phyloP scores from a whole-genome alignment of 2,113 vertebrate genomes.

The Montifringilla adamsi region DNA sequence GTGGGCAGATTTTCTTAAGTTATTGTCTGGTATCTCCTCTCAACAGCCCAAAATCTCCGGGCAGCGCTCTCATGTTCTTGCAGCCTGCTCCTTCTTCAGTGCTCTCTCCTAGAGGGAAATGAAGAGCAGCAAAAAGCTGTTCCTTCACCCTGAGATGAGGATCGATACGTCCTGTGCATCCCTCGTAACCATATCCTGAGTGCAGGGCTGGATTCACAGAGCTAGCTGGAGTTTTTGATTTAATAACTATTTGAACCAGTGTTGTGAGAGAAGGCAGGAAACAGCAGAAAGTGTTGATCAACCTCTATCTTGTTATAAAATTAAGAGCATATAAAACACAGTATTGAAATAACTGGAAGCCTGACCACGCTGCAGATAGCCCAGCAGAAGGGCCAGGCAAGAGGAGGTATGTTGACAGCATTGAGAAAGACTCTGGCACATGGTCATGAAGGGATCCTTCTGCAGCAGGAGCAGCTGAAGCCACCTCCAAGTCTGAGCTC shows the following conservation, averaged over 20 bases:
- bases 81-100: not conserved
- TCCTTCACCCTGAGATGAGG: not conserved
- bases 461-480: not conserved
- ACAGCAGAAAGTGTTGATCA: not conserved
- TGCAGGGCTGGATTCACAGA: not conserved
- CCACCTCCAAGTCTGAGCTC: not conserved
- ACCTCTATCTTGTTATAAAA: not conserved
- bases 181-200: not conserved
- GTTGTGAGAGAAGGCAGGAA: not conserved
- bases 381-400: not conserved
- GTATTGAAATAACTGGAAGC: not conserved
- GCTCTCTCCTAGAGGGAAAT: not conserved
- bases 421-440: not conserved
- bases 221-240: not conserved
- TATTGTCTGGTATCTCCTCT: not conserved
- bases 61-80: rapidly evolving
- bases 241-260: not conserved
- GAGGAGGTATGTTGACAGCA: not conserved
- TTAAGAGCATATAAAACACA: not conserved
- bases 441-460: not conserved
- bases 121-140: not conserved
- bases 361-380: not conserved
- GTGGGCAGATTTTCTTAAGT: not conserved
- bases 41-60: not conserved
- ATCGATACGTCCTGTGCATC: rapidly evolving